Base-by-base conservation (phyloP, 2,888 invertebrate species). In the Thereva nobilitata region DNA sequence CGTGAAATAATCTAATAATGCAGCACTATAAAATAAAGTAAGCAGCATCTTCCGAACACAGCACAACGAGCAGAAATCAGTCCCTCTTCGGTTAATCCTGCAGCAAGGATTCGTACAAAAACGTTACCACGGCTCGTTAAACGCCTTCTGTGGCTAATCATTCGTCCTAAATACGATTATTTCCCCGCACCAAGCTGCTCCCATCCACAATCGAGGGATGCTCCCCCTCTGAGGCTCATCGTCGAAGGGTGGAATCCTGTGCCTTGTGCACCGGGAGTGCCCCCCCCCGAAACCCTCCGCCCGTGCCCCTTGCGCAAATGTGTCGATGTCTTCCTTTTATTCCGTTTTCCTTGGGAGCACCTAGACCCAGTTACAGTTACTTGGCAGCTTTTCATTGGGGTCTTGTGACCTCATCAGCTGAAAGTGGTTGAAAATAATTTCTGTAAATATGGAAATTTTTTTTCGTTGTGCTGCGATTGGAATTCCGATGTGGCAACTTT, bases 71-170 rank as follows among this genome's bases (percentile, higher is more conserved):
- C 23, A 23, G 23, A 23, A 23, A 23, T 23, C 23, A 23, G 23
- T 2, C 23, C 23, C 23, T 23, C 23, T 23, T 55, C 55, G 40
- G 38, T 8, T 40, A 61, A 40, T 61, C 50, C 35, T 50, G 12
- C 50, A 61, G 23, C 23, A 40, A 50, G 38, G 50, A 61, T 50
- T 49, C 50, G 61, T 41, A 61, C 61, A 61, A 50, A 61, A 61
- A 61, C 61, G 61, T 50, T 61, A 40, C 61, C 41, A 71, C 70
- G 71, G 71, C 71, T 71, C 71, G 71, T 71, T 71, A 71, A 71
- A 69, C 71, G 69, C 71, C 71, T 71, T 71, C 71, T 71, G 71
- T 71, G 71, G 71, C 71, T 71, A 71, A 71, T 71, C 71, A 71
- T 71, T 71, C 70, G 71, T 71, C 71, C 71, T 70, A 71, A 71